Evolutionary conservation across 2,797 vertebrate genomes (phyloP).

Genomic region (Microctenopoma stevenorrisi): DNA sequence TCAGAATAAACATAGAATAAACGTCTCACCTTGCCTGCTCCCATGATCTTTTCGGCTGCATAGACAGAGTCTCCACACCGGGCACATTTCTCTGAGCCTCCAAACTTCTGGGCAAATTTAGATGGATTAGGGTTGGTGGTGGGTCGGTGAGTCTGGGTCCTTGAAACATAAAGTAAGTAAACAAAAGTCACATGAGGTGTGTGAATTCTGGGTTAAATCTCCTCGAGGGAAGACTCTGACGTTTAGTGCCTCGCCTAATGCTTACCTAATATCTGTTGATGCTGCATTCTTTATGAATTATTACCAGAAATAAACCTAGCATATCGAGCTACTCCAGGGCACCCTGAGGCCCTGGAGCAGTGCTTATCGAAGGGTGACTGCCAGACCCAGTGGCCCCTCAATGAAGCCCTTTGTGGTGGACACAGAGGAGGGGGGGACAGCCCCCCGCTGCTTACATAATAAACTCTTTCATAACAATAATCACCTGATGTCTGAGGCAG

Average conservation of each 20-base stretch:
- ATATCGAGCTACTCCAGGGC: neutral
- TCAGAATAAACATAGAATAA: no score
- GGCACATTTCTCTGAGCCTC: conserved; percentile 91
- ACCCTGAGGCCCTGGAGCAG: conserved; percentile 25
- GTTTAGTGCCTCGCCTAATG: no score
- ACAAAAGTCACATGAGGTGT: no score
- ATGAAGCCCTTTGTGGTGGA: conserved; percentile 76
- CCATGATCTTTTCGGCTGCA: conserved; percentile 94
- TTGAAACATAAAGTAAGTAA: conserved; percentile 40
- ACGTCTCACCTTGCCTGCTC: conserved; percentile 91
- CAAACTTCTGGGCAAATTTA: conserved; percentile 94
- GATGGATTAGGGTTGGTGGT: conserved; percentile 93
- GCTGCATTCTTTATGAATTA: neutral
- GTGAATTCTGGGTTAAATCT: neutral
- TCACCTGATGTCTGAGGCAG: conserved; percentile 60
- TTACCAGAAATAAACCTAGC: conserved; percentile 12
- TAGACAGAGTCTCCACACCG: conserved; percentile 93
- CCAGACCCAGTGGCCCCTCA: conserved; percentile 62
- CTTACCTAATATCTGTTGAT: neutral
- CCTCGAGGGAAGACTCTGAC: neutral
- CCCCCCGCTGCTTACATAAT: conserved; percentile 70
- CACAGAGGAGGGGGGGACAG: conserved; percentile 33
- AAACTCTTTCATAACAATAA: conserved; percentile 69
- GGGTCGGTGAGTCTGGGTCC: conserved; percentile 86
- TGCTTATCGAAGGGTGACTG: conserved; percentile 57